Evolutionary conservation across 2,113 vertebrate species (phyloP).

Genomic region (Arvicanthis niloticus): DNA sequence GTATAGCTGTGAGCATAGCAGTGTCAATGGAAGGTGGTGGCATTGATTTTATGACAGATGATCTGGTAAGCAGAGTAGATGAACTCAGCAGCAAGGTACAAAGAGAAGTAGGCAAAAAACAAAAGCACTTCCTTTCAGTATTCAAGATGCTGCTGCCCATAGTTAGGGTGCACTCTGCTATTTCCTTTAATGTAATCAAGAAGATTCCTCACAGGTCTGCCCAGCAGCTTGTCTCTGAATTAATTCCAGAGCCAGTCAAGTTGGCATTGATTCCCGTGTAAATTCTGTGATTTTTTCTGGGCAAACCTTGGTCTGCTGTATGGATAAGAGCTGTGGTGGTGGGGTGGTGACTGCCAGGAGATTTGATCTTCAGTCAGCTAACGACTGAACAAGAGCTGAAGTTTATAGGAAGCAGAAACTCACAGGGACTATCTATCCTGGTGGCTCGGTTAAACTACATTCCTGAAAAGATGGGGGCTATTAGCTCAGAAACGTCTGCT

Average conservation of each 20-base stretch:
- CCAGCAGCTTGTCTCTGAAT: neutral
- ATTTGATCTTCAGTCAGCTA: constrained; percentile 54
- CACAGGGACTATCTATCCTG: neutral
- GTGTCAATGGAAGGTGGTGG: neutral
- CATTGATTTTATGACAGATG: neutral
- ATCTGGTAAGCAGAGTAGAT: neutral
- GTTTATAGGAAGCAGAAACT: constrained; percentile 55
- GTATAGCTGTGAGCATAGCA: neutral
- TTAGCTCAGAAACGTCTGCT: constrained; percentile 46
- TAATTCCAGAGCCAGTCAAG: neutral
- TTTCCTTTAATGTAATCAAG: neutral
- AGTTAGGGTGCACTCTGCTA: too few species aligned
- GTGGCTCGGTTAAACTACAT: constrained; percentile 21
- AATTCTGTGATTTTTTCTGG: neutral
- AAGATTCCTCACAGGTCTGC: neutral
- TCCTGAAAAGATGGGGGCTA: constrained; percentile 46
- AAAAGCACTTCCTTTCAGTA: neutral
- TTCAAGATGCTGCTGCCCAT: neutral
- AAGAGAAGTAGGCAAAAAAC: too few species aligned
- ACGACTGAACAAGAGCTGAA: neutral
- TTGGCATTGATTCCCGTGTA: neutral
- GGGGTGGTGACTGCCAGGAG: neutral
- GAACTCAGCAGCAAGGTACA: neutral
- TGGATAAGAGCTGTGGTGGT: neutral
- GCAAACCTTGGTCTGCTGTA: neutral